Percentiles rank a stretch among this genome's conserved stretches.
phyloP scores from a whole-genome alignment of 2,888 invertebrate species.

The Philonicus albiceps region DNA sequence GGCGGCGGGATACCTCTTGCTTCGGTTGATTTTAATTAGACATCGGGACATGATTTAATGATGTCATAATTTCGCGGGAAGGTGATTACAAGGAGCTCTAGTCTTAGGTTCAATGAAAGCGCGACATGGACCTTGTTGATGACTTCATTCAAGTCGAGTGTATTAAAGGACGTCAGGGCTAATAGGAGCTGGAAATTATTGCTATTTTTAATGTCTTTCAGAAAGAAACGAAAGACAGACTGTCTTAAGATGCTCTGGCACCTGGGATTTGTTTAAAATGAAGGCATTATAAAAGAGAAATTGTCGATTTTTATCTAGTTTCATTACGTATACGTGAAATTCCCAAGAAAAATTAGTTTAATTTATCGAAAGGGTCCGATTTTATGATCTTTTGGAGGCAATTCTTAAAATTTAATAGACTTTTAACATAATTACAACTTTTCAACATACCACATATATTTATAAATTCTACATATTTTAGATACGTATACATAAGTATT shows the following conservation, averaged over 20 bases:
- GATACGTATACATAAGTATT: too few relatives aligned
- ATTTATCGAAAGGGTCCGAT: not conserved
- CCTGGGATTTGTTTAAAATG: not conserved
- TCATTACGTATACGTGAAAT: not conserved
- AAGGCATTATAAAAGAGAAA: not conserved
- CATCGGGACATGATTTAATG: conserved; percentile 44
- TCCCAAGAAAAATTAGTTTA: not conserved
- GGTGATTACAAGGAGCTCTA: not conserved
- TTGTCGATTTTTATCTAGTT: not conserved
- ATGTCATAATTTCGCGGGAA: conserved; percentile 44
- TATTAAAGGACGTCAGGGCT: not conserved
- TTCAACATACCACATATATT: too few relatives aligned
- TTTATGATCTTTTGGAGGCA: not conserved
- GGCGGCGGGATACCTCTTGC: not conserved
- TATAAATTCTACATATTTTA: too few relatives aligned
- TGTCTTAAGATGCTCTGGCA: not conserved
- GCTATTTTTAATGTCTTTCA: not conserved
- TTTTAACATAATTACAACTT: not conserved
- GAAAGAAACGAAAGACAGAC: not conserved
- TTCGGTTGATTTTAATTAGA: conserved; percentile 42
- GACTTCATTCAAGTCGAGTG: not conserved
- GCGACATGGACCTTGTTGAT: not conserved
- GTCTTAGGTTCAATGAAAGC: not conserved
- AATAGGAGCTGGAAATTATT: not conserved
- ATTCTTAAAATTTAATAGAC: not conserved